A percentile compares a stretch with the other conserved stretches of the same genome.
Conservation (phyloP, 2,888 invertebrate genomes). For the Eupeodes luniger region DNA sequence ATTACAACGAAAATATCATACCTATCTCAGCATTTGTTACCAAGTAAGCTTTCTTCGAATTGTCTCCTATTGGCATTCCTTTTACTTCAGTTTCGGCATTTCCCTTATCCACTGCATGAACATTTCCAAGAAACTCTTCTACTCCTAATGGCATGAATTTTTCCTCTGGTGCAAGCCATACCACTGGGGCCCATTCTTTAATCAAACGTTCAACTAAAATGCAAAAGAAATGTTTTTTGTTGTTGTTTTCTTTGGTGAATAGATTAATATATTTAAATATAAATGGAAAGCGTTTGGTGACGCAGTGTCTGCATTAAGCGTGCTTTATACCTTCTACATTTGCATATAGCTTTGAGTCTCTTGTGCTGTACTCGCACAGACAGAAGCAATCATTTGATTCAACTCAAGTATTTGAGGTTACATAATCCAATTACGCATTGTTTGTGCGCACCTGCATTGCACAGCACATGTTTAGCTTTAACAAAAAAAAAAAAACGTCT, state of each 20-base stretch:
- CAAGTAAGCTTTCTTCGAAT: conserved; percentile 84
- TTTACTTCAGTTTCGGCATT: conserved; percentile 79
- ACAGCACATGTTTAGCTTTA: conserved; percentile 49
- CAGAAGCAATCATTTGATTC: neutral
- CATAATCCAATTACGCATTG: conserved; percentile 65
- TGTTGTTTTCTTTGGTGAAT: neutral
- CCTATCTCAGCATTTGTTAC: conserved; percentile 85
- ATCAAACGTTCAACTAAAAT: conserved; percentile 84
- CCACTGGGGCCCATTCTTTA: conserved; percentile 87
- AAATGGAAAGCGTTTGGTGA: conserved; percentile 6
- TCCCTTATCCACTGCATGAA: conserved; percentile 83
- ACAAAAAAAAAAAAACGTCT: conserved; percentile 19
- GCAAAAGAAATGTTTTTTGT: neutral
- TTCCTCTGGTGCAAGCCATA: conserved; percentile 88
- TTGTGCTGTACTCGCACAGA: neutral
- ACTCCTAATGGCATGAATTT: conserved; percentile 87
- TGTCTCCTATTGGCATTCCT: conserved; percentile 80
- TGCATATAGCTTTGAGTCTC: neutral
- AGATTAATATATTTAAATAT: neutral
- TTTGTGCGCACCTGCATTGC: conserved; percentile 55
- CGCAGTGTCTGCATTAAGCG: neutral
- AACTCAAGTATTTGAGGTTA: conserved; percentile 44
- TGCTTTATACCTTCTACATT: neutral
- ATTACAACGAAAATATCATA: conserved; percentile 77
- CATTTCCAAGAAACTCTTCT: conserved; percentile 86